Evolutionary conservation across 2,113 vertebrate species (phyloP).

Genomic region (Epinephelus cyanopodus): DNA sequence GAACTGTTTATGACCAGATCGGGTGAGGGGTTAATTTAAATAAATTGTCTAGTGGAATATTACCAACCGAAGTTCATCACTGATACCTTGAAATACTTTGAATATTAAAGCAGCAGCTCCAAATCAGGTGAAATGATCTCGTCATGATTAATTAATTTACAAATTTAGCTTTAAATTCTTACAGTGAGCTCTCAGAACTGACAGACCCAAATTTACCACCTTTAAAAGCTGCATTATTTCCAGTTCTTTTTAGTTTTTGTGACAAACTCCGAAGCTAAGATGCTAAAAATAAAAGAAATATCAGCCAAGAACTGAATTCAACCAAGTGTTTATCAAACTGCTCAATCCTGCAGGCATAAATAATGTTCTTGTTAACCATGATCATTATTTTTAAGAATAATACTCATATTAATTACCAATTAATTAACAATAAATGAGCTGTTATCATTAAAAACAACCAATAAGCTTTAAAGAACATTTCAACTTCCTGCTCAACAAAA

Average conservation of each 20-base stretch:
- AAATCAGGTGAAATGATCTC: background rate
- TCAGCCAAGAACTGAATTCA: background rate
- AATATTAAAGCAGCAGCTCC: background rate
- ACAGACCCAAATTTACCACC: background rate
- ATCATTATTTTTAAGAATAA: background rate
- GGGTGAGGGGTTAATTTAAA: conserved; percentile 4
- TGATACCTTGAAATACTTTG: background rate
- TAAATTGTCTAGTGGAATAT: background rate
- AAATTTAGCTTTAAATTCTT: background rate
- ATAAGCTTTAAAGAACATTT: background rate
- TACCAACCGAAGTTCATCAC: background rate
- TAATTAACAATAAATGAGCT: background rate
- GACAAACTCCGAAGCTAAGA: background rate
- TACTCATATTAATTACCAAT: background rate
- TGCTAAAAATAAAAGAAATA: background rate
- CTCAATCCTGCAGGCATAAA: background rate
- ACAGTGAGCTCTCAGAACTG: background rate
- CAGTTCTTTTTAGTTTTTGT: background rate
- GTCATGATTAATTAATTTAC: background rate
- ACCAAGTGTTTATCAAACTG: background rate
- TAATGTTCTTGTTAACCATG: background rate
- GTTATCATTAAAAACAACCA: background rate
- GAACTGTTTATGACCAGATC: background rate
- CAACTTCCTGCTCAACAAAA: background rate
- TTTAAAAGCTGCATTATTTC: background rate